These are phyloP conservation scores for Vombatus ursinus DNA, from an alignment of 2,113 vertebrate species.

Conservation along the genomic window DNA sequence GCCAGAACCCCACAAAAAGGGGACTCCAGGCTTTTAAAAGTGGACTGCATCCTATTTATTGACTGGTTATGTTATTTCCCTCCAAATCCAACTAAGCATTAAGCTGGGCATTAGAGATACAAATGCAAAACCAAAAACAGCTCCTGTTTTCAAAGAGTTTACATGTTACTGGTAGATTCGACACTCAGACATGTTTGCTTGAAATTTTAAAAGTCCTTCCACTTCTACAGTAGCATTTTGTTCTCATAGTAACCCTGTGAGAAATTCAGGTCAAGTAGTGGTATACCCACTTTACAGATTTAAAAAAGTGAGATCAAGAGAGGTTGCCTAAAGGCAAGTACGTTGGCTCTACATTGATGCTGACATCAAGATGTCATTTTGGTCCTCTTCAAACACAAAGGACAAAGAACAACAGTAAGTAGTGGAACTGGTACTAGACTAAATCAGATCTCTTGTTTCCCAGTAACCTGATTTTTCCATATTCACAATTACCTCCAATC, in stretches of 20 bases:
- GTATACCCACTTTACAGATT: neutral
- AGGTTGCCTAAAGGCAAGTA: neutral
- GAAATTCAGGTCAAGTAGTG: neutral
- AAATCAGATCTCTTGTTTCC: neutral
- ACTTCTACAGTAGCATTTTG: neutral
- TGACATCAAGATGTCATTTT: neutral
- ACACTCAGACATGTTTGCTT: neutral
- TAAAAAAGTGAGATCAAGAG: neutral
- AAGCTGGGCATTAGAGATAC: neutral
- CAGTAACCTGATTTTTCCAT: neutral
- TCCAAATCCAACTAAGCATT: neutral
- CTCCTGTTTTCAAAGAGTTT: neutral
- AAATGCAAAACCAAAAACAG: neutral
- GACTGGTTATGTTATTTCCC: neutral
- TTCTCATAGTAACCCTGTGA: neutral
- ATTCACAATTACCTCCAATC: neutral
- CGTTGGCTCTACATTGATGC: neutral
- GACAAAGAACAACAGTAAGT: neutral
- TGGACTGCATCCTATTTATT: neutral
- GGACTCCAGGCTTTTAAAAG: neutral
- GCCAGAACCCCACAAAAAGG: neutral
- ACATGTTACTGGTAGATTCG: neutral
- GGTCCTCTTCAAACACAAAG: neutral
- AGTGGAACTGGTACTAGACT: neutral
- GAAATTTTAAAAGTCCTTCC: neutral